phyloP scores from a whole-genome alignment of 2,113 vertebrate genomes.

The Noctilio leporinus region DNA sequence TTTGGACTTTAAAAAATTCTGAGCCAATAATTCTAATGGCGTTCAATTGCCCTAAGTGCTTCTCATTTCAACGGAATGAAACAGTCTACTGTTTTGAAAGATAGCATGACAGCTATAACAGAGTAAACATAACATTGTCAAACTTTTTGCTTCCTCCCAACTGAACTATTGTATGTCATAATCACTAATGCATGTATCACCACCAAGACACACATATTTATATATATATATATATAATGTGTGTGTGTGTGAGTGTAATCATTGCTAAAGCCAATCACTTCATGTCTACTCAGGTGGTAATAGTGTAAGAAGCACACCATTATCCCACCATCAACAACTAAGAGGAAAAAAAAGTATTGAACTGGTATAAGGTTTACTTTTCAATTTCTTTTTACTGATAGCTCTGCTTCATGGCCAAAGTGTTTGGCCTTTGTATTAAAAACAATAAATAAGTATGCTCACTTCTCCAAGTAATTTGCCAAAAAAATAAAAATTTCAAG shows the following conservation, averaged over 20 bases:
- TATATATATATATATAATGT: too few relatives aligned
- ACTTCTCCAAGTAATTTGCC: not conserved
- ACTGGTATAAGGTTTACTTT: not conserved
- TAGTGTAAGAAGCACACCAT: not conserved
- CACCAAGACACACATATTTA: too few relatives aligned
- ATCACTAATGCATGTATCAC: not conserved
- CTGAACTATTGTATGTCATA: not conserved
- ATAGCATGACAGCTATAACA: not conserved
- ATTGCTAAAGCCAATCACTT: not conserved
- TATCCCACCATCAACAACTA: not conserved
- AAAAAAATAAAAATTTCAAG: not conserved
- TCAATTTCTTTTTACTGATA: not conserved
- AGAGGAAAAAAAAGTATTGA: not conserved
- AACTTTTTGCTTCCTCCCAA: not conserved
- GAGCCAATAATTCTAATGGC: not conserved
- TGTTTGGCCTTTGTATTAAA: not conserved
- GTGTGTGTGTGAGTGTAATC: too few relatives aligned
- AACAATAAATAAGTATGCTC: not conserved
- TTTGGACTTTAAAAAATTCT: not conserved
- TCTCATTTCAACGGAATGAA: not conserved
- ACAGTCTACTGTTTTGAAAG: not conserved
- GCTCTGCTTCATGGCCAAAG: not conserved
- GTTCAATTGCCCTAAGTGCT: not conserved
- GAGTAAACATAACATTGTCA: not conserved
- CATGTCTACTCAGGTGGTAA: not conserved